A percentile compares a stretch with the other conserved stretches of the same genome.
These are phyloP conservation scores for Daphoenositta chrysoptera DNA, from an alignment of 2,113 vertebrate genomes.

Conservation along the genomic window DNA sequence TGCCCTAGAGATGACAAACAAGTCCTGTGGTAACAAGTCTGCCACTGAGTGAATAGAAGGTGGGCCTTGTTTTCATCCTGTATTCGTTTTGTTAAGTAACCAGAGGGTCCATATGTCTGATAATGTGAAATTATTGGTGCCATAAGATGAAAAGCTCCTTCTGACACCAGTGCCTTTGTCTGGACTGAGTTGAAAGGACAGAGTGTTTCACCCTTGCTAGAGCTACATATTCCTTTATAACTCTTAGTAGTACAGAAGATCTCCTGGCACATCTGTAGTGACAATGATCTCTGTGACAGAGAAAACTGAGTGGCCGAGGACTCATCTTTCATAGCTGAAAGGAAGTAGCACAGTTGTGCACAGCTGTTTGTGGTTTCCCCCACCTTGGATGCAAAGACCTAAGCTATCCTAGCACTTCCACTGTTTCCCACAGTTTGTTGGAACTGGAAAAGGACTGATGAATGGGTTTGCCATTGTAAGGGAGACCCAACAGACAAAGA, in stretches of 20 bases:
- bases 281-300: accelerated
- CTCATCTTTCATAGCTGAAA: not conserved
- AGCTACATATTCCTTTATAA: not conserved
- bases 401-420: not conserved
- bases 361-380: not conserved
- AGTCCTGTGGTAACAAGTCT: not conserved
- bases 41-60: not conserved
- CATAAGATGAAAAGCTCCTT: not conserved
- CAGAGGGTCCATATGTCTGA: not conserved
- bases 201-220: not conserved
- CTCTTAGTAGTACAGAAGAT: not conserved
- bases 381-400: not conserved
- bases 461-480: not conserved
- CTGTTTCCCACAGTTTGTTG: not conserved
- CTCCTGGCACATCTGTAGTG: not conserved
- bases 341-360: not conserved
- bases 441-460: not conserved
- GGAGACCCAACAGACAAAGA: not conserved
- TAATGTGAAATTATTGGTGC: not conserved
- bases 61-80: not conserved
- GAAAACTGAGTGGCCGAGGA: not conserved
- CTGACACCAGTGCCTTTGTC: not conserved
- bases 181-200: not conserved
- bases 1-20: not conserved
- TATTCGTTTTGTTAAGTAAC: not conserved